A percentile compares a stretch with the other conserved stretches of the same genome.
These are phyloP conservation scores for Ophiothrix spiculata DNA, from an alignment of 35 echinoderm and acorn worm genomes.

Conservation along the genomic window DNA sequence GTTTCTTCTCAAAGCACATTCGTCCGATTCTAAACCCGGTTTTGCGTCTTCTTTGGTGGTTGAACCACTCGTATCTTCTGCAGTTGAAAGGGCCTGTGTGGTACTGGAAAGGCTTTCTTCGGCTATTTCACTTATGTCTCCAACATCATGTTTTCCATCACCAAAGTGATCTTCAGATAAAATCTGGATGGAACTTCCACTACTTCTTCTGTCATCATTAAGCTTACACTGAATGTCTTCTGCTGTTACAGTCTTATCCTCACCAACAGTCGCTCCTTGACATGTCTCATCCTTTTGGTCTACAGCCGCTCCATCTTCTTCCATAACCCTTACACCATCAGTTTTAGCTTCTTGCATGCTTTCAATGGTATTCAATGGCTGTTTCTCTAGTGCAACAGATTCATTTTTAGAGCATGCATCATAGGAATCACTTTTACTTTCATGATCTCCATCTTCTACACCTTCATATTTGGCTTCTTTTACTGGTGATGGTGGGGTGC, in stretches of 20 bases:
- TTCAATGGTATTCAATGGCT: neutral
- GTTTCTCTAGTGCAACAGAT: neutral
- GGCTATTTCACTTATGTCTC: neutral
- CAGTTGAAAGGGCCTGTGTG: neutral
- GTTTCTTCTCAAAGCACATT: conserved; percentile 16
- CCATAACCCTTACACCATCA: neutral
- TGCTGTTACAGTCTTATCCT: conserved; percentile 1
- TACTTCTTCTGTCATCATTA: conserved; percentile 66
- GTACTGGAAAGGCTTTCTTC: neutral
- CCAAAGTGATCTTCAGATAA: conserved; percentile 45
- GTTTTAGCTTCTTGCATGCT: neutral
- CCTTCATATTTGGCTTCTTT: conserved; percentile 15
- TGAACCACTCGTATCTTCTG: too few relatives aligned
- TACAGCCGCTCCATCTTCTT: too few relatives aligned
- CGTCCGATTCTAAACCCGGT: neutral
- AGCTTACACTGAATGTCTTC: neutral
- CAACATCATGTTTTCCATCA: conserved; percentile 1
- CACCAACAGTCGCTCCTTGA: neutral
- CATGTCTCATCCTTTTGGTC: neutral
- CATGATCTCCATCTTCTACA: neutral
- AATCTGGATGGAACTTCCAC: conserved; percentile 86
- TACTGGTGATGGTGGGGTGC: conserved; percentile 76
- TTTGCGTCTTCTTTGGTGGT: neutral
- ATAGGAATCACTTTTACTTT: neutral
- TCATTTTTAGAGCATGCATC: neutral